Evolutionary conservation across 1,140 invertebrate genomes (phyloP), one percentile per base, ranked within the genome.

Genomic region (Nephila pilipes): DNA sequence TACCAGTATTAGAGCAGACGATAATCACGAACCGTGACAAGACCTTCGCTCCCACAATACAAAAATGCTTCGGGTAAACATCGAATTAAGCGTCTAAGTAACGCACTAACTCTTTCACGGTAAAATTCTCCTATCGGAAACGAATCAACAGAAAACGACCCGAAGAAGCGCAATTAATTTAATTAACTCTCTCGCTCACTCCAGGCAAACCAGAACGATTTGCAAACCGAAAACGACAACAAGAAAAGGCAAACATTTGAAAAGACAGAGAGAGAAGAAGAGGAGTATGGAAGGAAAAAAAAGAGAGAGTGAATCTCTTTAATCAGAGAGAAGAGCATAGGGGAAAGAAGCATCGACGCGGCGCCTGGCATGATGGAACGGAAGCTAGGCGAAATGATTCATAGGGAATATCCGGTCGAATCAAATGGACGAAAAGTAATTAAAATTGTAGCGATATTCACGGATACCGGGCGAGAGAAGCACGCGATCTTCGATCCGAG

Each of bases 361-460:
- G 69, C 87, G 88, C 88, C 88, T 36, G 16, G 36, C 54, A 90
- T 80, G 88, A 90, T 80, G 88, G 88, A 90, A 81, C 88, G 88
- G 88, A 90, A 90, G 69, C 75, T 38, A 75, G 25, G 18, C 83
- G 54, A 22, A 22, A 92, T 92, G 91, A 92, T 92, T 92, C 91
- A 92, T 92, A 57, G 60, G 79, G 90, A 85, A 92, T 83, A 92
- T 80, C 91, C 83, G 83, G 85, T 38, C 80, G 91, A 92, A 92
- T 92, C 91, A 92, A 92, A 92, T 92, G 91, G 91, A 92, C 91
- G 91, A 92, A 92, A 92, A 92, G 91, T 92, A 92, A 92, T 92
- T 92, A 92, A 92, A 92, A 92, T 92, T 92, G 91, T 92, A 92
- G 85, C 83, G 91, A 92, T 92, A 87, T 92, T 92, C 91, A 92